Evolutionary conservation across 2,797 vertebrate genomes (phyloP).

Genomic region (Chanos chanos): DNA sequence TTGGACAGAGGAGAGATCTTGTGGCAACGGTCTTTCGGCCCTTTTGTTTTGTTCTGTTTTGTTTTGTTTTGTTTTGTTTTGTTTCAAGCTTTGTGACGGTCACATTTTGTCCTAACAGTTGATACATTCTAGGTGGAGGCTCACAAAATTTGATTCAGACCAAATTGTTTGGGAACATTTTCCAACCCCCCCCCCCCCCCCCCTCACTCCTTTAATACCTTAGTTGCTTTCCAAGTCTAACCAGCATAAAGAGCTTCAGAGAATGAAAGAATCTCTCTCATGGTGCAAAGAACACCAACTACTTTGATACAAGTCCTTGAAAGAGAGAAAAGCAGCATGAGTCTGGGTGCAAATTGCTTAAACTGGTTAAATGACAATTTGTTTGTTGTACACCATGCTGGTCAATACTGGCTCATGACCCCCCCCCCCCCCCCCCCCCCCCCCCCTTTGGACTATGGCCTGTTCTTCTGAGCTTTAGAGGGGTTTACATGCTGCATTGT

Average conservation of each 20-base stretch:
- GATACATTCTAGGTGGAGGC: constrained; percentile 5
- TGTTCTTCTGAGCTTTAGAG: constrained; percentile 29
- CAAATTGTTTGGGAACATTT: constrained; percentile 22
- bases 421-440: no score
- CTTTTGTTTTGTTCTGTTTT: no score
- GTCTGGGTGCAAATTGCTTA: constrained; percentile 21
- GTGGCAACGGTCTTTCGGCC: neutral
- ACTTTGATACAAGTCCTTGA: constrained; percentile 4
- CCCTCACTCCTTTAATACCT: neutral
- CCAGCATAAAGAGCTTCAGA: constrained; percentile 3
- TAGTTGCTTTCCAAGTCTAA: constrained; percentile 24
- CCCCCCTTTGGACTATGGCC: constrained; percentile 26
- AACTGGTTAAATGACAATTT: no score
- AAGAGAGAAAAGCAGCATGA: neutral
- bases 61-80: no score
- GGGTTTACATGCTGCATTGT: constrained; percentile 53
- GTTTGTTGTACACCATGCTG: no score
- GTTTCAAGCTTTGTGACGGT: constrained; percentile 20
- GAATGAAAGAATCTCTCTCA: neutral
- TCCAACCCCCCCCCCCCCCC: neutral
- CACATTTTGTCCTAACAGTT: constrained; percentile 13
- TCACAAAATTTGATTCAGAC: constrained; percentile 19
- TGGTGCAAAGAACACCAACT: constrained; percentile 11
- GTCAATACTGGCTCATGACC: no score
- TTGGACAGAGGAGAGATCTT: neutral